A percentile compares a stretch with the other conserved stretches of the same genome.
Evolutionary conservation across 2,113 vertebrate species (phyloP).

Genomic region (Hirundichthys speculiger): DNA sequence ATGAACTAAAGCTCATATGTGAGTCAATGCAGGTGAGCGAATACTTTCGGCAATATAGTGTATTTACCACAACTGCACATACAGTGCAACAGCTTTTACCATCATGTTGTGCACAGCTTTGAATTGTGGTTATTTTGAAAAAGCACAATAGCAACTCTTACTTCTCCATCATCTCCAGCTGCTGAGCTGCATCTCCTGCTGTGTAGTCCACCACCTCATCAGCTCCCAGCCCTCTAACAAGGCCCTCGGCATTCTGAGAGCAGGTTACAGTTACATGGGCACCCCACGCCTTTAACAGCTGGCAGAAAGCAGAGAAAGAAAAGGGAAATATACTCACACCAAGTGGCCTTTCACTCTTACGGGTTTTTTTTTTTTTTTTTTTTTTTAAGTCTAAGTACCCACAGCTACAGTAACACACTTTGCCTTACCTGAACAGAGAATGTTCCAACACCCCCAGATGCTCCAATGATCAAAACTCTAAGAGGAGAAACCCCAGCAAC

Average conservation of each 20-base stretch:
- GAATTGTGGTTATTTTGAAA: not conserved
- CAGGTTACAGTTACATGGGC: slow-evolving; percentile 92
- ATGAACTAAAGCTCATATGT: too few species aligned
- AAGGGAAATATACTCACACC: slow-evolving; percentile 2
- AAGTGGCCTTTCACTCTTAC: not conserved
- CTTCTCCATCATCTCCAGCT: slow-evolving; percentile 83
- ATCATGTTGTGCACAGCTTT: too few species aligned
- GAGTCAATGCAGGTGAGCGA: too few species aligned
- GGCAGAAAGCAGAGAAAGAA: slow-evolving; percentile 21
- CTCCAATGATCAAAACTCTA: slow-evolving; percentile 91
- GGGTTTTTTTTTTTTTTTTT: too few species aligned
- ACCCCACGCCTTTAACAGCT: slow-evolving; percentile 92
- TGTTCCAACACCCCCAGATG: slow-evolving; percentile 92
- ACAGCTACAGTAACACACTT: not conserved
- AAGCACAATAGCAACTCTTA: slow-evolving; percentile 60
- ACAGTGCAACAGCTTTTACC: not conserved
- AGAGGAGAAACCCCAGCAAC: slow-evolving; percentile 19
- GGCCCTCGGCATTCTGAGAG: slow-evolving; percentile 84
- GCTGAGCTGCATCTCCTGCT: slow-evolving; percentile 75
- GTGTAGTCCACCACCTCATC: slow-evolving; percentile 90
- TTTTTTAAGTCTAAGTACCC: not conserved
- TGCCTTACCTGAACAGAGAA: slow-evolving; percentile 89
- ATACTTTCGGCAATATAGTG: too few species aligned
- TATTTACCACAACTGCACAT: too few species aligned
- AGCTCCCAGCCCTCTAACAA: slow-evolving; percentile 88